phyloP scores from a whole-genome alignment of 53 echinoderm and acorn worm species.

The Temnopleurus reevesii region DNA sequence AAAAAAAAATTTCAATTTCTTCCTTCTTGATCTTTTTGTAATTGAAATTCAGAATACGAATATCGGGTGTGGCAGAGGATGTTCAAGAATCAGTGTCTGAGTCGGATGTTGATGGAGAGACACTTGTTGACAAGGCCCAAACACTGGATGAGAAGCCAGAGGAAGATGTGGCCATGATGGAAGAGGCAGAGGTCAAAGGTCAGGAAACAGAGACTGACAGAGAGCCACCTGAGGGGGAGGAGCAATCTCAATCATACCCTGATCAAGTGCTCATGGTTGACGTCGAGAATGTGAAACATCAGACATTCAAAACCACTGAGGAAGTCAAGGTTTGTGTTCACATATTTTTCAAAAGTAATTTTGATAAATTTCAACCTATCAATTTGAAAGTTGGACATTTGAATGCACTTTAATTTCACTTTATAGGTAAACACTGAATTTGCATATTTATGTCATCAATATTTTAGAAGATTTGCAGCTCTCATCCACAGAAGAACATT shows the following conservation, averaged over 20 bases:
- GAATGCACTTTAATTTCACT: too few species aligned
- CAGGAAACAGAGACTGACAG: neutral
- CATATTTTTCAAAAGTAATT: too few species aligned
- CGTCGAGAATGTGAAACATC: conserved; percentile 86
- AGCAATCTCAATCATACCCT: neutral
- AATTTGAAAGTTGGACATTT: too few species aligned
- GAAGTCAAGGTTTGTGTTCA: conserved; percentile 98
- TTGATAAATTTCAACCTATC: too few species aligned
- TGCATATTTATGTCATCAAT: too few species aligned
- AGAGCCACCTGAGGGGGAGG: neutral
- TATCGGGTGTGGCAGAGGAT: conserved; percentile 73
- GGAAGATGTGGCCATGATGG: neutral
- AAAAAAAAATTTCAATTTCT: too few species aligned
- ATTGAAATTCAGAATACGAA: conserved; percentile 65
- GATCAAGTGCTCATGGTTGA: conserved; percentile 89
- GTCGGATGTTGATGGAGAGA: conserved; percentile 34
- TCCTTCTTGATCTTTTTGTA: neutral
- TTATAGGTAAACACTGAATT: too few species aligned
- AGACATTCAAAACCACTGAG: conserved; percentile 78
- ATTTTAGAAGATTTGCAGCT: too few species aligned
- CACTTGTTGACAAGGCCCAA: neutral
- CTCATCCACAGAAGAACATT: too few species aligned
- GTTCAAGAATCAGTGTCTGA: neutral
- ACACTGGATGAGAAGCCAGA: neutral
- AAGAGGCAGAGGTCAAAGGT: too few species aligned